Evolutionary conservation across 1,140 invertebrate species (phyloP), one percentile per base, ranked within the genome.

Genomic region (Cotesia vestalis): DNA sequence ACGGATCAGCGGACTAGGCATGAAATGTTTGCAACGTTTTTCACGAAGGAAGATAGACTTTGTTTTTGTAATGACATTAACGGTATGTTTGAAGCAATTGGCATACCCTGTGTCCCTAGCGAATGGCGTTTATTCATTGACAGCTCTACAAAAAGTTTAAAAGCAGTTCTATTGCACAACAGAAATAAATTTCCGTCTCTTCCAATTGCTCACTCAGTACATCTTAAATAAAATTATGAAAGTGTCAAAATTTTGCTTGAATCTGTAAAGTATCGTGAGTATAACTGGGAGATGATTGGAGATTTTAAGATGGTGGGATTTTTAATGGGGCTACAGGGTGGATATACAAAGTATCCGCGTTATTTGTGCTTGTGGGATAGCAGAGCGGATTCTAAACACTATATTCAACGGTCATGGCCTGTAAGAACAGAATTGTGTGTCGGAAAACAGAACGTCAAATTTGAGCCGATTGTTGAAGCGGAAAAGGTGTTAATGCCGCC

Each of bases 341-440:
- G 84, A 20, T 88, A 78, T 75, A 88, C 82, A 57, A 88, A 88
- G 69, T 84, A 79, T 73, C 74, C 76, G 1, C 86, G 85, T 75
- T 84, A 79, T 70, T 64, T 88, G 20, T 87, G 85, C 69, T 73
- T 84, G 57, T 88, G 85, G 84, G 78, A 87, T 71, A 88, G 83
- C 68, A 79, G 85, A 71, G 79, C 73, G 35, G 76, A 75, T 72
- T 5, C 71, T 17, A 40, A 75, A 27, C 83, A 87, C 72, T 87
- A 81, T 61, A 27, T 53, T 14, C 77, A 79, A 63, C 71, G 76
- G 40, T 62, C 71, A 55, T 86, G 80, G 81, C 74, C 79, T 57
- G 3, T 38, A 38, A 64, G 35, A 64, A 36, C 1, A 64, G 11
- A 11, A 17, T 34, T 61, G 4, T 5, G 11, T 17, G 4, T 27